Conservation (phyloP, 2,888 invertebrate species). For the Metacarcinus magister region DNA sequence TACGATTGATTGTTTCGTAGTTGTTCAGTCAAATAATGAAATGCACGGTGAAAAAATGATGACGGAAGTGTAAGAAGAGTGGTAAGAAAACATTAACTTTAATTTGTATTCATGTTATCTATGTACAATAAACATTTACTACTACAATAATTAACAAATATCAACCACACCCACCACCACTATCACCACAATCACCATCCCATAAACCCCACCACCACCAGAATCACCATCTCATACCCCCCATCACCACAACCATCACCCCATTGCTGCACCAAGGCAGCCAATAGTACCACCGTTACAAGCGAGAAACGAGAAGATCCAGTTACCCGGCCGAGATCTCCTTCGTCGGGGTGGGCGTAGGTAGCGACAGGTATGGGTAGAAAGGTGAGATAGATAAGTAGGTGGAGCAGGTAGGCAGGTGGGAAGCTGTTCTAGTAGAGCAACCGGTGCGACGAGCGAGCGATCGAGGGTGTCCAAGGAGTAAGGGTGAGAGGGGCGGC, state of each 20-base stretch:
- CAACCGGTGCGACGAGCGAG: constrained; percentile 43
- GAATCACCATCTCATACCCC: neutral
- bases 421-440: constrained; percentile 37
- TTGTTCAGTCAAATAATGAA: neutral
- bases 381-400: neutral
- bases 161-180: neutral
- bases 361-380: neutral
- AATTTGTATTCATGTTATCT: neutral
- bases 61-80: neutral
- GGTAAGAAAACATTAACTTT: neutral
- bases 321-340: constrained; percentile 59
- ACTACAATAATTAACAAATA: neutral
- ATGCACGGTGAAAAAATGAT: neutral
- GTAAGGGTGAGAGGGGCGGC: neutral
- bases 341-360: constrained; percentile 17
- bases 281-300: neutral
- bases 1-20: neutral
- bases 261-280: neutral
- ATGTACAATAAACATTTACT: neutral
- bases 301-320: constrained; percentile 17
- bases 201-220: neutral
- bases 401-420: constrained; percentile 32
- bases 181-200: neutral
- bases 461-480: constrained; percentile 6
- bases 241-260: neutral